phyloP scores from a whole-genome alignment of 2,888 invertebrate genomes.

The Scrobipalpa atriplicella region DNA sequence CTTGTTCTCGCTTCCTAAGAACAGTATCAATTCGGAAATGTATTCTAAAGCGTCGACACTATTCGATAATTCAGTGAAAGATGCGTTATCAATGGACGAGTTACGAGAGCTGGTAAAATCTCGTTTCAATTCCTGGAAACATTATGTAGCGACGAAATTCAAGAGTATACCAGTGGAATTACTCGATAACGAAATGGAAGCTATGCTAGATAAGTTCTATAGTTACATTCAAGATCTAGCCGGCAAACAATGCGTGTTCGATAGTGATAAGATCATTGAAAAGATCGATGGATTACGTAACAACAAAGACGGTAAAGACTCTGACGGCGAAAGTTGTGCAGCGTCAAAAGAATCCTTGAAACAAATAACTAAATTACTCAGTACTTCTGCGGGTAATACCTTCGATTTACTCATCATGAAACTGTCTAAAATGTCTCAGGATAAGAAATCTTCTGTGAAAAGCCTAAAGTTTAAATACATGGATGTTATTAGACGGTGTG shows the following conservation, averaged over 20 bases:
- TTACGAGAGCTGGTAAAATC: constrained; percentile 60
- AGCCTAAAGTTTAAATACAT: constrained; percentile 68
- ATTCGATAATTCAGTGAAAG: constrained; percentile 70
- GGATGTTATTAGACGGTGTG: constrained; percentile 63
- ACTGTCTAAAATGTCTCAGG: constrained; percentile 60
- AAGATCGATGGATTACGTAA: constrained; percentile 62
- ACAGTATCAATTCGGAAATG: constrained; percentile 59
- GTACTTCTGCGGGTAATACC: constrained; percentile 61
- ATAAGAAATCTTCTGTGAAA: constrained; percentile 62
- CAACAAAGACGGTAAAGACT: constrained; percentile 47
- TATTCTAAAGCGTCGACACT: constrained; percentile 60
- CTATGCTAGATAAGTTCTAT: constrained; percentile 68
- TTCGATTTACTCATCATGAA: constrained; percentile 71
- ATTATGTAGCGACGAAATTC: constrained; percentile 62
- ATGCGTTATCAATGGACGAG: constrained; percentile 68
- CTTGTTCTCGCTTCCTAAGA: constrained; percentile 54
- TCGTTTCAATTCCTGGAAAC: constrained; percentile 68
- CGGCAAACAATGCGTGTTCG: constrained; percentile 51
- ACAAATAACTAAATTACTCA: constrained; percentile 60
- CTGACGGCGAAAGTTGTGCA: constrained; percentile 50
- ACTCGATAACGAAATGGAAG: constrained; percentile 66
- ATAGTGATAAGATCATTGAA: constrained; percentile 59
- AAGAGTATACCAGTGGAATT: constrained; percentile 65
- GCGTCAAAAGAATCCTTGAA: constrained; percentile 60
- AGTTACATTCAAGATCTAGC: constrained; percentile 67